These are phyloP conservation scores for Phoxinus phoxinus DNA, from an alignment of 2,113 vertebrate species.

Conservation along the genomic window DNA sequence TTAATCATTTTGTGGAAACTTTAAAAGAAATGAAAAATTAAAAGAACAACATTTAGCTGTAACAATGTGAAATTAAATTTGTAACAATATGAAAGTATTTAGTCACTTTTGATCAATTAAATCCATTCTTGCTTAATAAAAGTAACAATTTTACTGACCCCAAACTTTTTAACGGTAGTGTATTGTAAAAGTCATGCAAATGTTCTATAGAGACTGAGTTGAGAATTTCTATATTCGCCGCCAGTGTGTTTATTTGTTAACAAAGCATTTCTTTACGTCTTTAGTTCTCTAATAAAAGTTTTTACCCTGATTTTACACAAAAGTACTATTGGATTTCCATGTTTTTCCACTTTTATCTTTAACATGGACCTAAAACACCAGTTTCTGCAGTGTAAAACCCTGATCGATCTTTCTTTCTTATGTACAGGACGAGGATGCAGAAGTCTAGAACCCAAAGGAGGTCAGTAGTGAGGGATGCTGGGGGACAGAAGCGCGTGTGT, in stretches of 20 bases:
- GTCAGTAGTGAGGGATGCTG: constrained; percentile 83
- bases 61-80: not conserved
- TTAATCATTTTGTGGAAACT: no score
- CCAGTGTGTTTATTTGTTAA: not conserved
- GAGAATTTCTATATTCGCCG: not conserved
- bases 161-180: not conserved
- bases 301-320: not conserved
- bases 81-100: not conserved
- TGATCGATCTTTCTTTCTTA: not conserved
- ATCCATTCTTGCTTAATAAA: not conserved
- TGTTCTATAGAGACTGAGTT: not conserved
- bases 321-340: not conserved
- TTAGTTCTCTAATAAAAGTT: not conserved
- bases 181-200: not conserved
- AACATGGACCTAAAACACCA: not conserved
- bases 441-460: constrained; percentile 82
- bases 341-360: not conserved
- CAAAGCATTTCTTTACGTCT: constrained; percentile 4
- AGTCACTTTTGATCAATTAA: not conserved
- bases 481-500: constrained; percentile 77
- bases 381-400: not conserved
- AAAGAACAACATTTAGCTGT: not conserved
- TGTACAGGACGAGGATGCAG: constrained; percentile 84
- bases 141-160: no score
- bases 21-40: no score